phyloP scores from a whole-genome alignment of 1,140 invertebrate species.

The Pomacea maculata region DNA sequence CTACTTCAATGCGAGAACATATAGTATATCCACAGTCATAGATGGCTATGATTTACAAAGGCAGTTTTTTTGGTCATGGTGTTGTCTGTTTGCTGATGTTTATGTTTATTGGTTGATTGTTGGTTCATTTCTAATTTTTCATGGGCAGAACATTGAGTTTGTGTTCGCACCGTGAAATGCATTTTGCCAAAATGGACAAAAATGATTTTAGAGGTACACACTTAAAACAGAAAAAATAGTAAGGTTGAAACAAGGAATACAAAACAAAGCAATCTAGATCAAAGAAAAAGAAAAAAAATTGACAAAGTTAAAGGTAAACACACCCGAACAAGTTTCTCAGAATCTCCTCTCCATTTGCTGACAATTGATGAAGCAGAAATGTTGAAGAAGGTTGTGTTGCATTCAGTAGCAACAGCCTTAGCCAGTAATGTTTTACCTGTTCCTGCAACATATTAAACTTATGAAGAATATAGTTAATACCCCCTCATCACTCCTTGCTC shows the following conservation, averaged over 20 bases:
- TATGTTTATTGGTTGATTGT: too few species aligned
- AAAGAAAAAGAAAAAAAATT: neutral
- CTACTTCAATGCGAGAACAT: too few species aligned
- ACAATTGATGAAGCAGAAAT: conserved; percentile 87
- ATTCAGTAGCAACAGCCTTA: conserved; percentile 86
- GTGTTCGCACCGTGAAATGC: too few species aligned
- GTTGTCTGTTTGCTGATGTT: neutral
- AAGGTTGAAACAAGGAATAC: neutral
- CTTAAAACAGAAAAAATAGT: too few species aligned
- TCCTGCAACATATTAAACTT: conserved; percentile 44
- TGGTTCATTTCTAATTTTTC: too few species aligned
- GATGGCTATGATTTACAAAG: too few species aligned
- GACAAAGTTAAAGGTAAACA: conserved; percentile 17
- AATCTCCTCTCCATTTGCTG: conserved; percentile 95
- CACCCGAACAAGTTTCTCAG: conserved; percentile 89
- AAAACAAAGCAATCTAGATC: neutral
- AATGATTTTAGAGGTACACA: too few species aligned
- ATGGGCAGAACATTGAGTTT: too few species aligned
- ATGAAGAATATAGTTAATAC: neutral
- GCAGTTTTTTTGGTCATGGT: neutral
- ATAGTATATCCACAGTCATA: too few species aligned
- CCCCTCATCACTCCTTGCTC: too few species aligned
- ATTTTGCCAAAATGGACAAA: too few species aligned
- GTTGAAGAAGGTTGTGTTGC: conserved; percentile 89
- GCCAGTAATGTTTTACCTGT: conserved; percentile 89